phyloP scores from a whole-genome alignment of 1,140 invertebrate genomes.

The Spodoptera litura region DNA sequence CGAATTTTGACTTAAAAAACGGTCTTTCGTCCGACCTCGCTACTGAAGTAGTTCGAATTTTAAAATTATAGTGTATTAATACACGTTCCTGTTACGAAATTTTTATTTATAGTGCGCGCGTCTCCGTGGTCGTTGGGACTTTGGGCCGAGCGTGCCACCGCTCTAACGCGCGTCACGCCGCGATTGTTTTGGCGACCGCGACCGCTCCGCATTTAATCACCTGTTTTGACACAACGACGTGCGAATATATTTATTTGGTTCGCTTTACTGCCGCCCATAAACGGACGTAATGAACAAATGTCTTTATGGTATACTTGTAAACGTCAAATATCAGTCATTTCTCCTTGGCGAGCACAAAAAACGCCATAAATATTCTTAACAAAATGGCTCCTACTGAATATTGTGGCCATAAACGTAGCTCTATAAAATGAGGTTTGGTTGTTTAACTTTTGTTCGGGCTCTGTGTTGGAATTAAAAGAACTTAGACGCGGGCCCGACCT shows the following conservation, averaged over 20 bases:
- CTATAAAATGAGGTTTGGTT: constrained; percentile 78
- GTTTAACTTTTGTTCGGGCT: constrained; percentile 72
- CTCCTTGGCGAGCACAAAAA: constrained; percentile 69
- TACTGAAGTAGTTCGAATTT: constrained; percentile 81
- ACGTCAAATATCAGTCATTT: constrained; percentile 81
- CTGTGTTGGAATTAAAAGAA: constrained; percentile 71
- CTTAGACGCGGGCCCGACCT: constrained; percentile 65
- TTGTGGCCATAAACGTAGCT: constrained; percentile 75
- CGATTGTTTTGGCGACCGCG: constrained; percentile 46
- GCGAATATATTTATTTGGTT: constrained; percentile 69
- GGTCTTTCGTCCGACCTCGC: constrained; percentile 60
- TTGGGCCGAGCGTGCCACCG: constrained; percentile 23
- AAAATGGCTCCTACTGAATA: constrained; percentile 81
- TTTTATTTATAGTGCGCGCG: constrained; percentile 72
- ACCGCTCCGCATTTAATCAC: constrained; percentile 54
- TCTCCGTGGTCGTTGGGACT: constrained; percentile 51
- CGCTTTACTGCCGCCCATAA: constrained; percentile 72
- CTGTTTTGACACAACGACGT: constrained; percentile 64
- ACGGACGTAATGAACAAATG: constrained; percentile 77
- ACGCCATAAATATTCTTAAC: constrained; percentile 81
- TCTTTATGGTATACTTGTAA: constrained; percentile 79
- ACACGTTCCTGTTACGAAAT: constrained; percentile 66
- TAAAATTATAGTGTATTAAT: constrained; percentile 82
- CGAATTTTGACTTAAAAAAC: constrained; percentile 62
- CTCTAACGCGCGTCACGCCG: constrained; percentile 38